Evolutionary conservation across 1,140 invertebrate species (phyloP), one percentile per base, ranked within the genome.

Genomic region (Drosophila sechellia): DNA sequence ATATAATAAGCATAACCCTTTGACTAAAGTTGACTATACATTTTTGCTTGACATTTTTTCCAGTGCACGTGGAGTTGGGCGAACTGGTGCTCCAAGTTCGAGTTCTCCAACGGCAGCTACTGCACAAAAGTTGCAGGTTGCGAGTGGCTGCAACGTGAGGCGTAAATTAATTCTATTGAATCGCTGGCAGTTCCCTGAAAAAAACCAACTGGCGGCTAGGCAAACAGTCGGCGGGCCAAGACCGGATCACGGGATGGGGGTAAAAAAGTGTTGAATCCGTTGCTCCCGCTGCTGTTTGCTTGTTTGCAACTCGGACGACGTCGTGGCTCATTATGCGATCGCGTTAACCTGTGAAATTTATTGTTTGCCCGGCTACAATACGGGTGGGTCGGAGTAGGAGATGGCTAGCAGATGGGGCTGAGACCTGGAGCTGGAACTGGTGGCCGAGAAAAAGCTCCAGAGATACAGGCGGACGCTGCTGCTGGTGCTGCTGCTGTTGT

Each of bases 151-250:
- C 56, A 83, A 81, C 77, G 90, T 91, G 90, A 91, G 90, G 90
- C 90, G 90, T 91, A 87, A 91, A 91, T 91, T 91, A 90, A 91
- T 91, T 91, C 90, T 87, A 91, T 91, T 90, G 81, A 91, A 91
- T 84, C 69, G 75, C 72, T 91, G 81, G 50, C 64, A 91, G 86
- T 91, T 91, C 90, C 85, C 75, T 77, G 90, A 79, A 65, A 53
- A 68, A 70, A 56, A 3, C 34, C 53, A 35, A 48, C 56, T 65
- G 49, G 8, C 35, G 69, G 43, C 72, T 76, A 76, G 50, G 60
- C 52, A 84, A 61, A 77, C 79, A 78, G 37, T 53, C 34, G 59
- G 49, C 50, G 52, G 54, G 42, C 55, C 53, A 17, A 42, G 64
- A 49, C 46, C 59, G 57, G 46, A 20, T 48, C 45, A 59, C 57